Evolutionary conservation across 1,140 invertebrate genomes (phyloP).

Genomic region (Ceratosolen fusciceps): DNA sequence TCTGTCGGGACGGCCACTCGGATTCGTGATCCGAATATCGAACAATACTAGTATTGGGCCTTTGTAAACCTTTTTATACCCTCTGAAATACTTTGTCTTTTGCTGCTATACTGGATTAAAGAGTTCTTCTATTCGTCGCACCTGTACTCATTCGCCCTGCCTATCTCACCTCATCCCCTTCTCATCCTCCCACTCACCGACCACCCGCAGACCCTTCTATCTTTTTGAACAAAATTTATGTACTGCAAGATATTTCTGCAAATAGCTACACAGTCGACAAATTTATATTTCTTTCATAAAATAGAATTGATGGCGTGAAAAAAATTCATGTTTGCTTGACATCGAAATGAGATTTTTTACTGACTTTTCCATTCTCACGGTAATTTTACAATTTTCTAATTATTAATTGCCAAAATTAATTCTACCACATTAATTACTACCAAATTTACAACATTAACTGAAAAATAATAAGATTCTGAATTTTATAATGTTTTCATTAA

Average conservation of each 20-base stretch:
- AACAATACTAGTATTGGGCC: background rate
- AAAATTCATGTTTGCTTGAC: too few relatives aligned
- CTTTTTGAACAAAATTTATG: background rate
- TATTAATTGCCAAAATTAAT: too few relatives aligned
- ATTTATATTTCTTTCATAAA: too few relatives aligned
- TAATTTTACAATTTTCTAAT: too few relatives aligned
- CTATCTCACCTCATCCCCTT: background rate
- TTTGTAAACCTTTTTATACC: background rate
- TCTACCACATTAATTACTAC: too few relatives aligned
- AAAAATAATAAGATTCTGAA: too few relatives aligned
- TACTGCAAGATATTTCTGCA: too few relatives aligned
- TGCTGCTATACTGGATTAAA: background rate
- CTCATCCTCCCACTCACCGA: background rate
- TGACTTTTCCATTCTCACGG: too few relatives aligned
- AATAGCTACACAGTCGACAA: too few relatives aligned
- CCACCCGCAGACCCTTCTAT: background rate
- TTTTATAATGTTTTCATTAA: too few relatives aligned
- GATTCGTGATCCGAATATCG: conserved; percentile 57
- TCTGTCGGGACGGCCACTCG: conserved; percentile 52
- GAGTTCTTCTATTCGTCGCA: background rate
- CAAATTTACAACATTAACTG: too few relatives aligned
- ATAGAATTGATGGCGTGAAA: background rate
- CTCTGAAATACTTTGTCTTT: conserved; percentile 15
- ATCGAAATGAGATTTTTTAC: too few relatives aligned
- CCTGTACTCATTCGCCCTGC: background rate